These are phyloP conservation scores for Larimichthys polyactis DNA, from an alignment of 2,113 vertebrate genomes.

Conservation along the genomic window DNA sequence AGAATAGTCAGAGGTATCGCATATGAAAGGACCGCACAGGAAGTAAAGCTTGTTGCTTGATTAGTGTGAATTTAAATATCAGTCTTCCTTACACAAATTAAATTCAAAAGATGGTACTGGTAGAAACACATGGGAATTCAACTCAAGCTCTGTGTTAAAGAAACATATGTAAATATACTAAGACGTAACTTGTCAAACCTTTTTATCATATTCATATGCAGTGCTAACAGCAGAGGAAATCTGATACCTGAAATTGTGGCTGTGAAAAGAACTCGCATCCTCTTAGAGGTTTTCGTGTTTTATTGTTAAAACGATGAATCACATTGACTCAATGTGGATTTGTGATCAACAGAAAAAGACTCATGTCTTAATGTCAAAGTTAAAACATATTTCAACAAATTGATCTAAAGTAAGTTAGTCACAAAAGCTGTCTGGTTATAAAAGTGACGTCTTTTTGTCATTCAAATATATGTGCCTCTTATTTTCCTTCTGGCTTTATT, in stretches of 20 bases:
- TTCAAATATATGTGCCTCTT: background rate
- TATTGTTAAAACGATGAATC: background rate
- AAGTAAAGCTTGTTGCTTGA: background rate
- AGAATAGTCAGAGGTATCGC: background rate
- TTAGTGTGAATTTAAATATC: constrained; percentile 10
- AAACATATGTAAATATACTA: background rate
- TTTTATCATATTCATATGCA: background rate
- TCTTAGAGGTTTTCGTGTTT: background rate
- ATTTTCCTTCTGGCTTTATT: background rate
- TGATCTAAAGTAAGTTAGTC: background rate
- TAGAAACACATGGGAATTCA: background rate
- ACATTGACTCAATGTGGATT: background rate
- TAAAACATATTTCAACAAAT: background rate
- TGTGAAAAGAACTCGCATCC: background rate
- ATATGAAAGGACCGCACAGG: background rate
- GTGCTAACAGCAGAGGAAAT: background rate
- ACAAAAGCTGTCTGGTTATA: background rate
- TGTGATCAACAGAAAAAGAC: background rate
- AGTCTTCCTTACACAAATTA: background rate
- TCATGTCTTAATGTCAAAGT: background rate
- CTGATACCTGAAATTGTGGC: background rate
- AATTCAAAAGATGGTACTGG: background rate
- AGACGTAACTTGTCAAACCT: background rate
- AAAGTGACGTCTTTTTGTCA: too few relatives aligned
- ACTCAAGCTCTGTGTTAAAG: background rate